phyloP scores from a whole-genome alignment of 2,888 invertebrate species.

The Polyploca ridens region DNA sequence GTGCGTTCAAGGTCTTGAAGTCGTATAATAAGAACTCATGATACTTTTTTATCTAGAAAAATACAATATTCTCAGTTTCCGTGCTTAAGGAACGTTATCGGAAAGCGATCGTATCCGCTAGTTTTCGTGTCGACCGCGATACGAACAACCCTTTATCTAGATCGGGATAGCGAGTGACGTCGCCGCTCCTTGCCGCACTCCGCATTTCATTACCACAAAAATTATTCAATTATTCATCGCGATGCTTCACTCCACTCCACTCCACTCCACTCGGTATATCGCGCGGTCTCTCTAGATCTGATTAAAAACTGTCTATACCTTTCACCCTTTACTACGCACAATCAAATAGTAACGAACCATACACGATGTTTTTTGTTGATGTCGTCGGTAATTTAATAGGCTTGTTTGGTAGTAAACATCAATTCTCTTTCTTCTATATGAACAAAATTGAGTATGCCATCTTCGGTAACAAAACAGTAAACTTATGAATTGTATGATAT shows the following conservation, averaged over 20 bases:
- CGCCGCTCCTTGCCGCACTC: conserved; percentile 50
- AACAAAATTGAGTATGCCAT: conserved; percentile 20
- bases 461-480: background rate
- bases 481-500: background rate
- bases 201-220: conserved; percentile 70
- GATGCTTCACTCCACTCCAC: conserved; percentile 35
- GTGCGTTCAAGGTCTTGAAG: conserved; percentile 32
- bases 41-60: conserved; percentile 28
- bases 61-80: conserved; percentile 55
- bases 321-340: conserved; percentile 6
- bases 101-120: conserved; percentile 64
- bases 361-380: conserved; percentile 15
- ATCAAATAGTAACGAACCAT: background rate
- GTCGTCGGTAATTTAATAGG: conserved; percentile 18
- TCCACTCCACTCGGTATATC: conserved; percentile 23
- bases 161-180: conserved; percentile 70
- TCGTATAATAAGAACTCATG: conserved; percentile 36
- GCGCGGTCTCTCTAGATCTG: conserved; percentile 20
- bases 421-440: conserved; percentile 26
- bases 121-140: conserved; percentile 64
- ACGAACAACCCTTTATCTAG: conserved; percentile 78
- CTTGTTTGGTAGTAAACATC: conserved; percentile 34
- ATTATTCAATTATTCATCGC: conserved; percentile 70
- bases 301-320: conserved; percentile 21
- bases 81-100: conserved; percentile 74